Percentiles rank a stretch among this genome's conserved stretches.
phyloP scores from a whole-genome alignment of 1,140 invertebrate species.

The Bombus breviceps region DNA sequence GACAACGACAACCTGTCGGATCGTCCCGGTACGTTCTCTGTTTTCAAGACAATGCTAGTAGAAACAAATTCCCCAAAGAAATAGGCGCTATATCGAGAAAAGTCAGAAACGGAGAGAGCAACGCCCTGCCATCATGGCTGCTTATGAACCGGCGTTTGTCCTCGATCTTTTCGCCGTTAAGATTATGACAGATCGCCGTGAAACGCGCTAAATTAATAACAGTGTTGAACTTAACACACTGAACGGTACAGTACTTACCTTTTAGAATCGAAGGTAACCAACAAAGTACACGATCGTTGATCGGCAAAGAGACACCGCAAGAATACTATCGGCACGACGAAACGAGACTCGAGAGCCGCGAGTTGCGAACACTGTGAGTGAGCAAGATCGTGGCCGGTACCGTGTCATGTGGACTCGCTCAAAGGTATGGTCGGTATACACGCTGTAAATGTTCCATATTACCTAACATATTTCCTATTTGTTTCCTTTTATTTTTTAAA shows the following conservation, averaged over 20 bases:
- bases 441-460: background rate
- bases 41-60: background rate
- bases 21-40: background rate
- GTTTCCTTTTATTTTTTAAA: background rate
- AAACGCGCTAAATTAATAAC: conserved; percentile 26
- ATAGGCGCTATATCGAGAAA: background rate
- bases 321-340: conserved; percentile 72
- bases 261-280: conserved; percentile 57
- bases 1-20: conserved; percentile 72
- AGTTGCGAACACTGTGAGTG: conserved; percentile 78
- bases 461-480: background rate
- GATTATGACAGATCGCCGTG: conserved; percentile 54
- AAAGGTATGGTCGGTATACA: conserved; percentile 68
- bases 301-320: conserved; percentile 61
- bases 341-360: conserved; percentile 71
- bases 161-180: conserved; percentile 37
- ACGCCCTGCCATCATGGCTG: conserved; percentile 75
- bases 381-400: conserved; percentile 76
- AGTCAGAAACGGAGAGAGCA: conserved; percentile 58
- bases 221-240: conserved; percentile 32
- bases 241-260: conserved; percentile 60
- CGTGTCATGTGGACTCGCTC: conserved; percentile 78
- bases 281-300: conserved; percentile 54
- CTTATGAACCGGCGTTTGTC: conserved; percentile 53
- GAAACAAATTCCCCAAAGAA: background rate